phyloP scores from a whole-genome alignment of 1,140 invertebrate species.

The Gryllus bimaculatus region DNA sequence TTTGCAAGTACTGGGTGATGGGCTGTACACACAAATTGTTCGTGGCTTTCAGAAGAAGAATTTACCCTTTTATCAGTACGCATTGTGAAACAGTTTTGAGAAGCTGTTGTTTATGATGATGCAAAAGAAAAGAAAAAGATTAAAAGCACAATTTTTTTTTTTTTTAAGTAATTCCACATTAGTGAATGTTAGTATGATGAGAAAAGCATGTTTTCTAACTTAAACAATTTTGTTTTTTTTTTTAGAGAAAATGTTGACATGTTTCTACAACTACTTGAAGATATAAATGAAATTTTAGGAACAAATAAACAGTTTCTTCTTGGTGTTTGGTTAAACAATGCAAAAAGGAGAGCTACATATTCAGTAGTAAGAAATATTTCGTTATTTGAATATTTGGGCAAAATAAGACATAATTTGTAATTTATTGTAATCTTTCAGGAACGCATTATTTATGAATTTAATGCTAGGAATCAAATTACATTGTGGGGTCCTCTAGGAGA shows the following conservation, averaged over 20 bases:
- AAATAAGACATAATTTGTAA: neutral
- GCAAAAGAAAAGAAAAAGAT: neutral
- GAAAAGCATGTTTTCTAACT: too few relatives aligned
- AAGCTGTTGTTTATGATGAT: neutral
- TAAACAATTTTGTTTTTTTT: too few relatives aligned
- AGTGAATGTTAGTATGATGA: too few relatives aligned
- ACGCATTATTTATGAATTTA: conserved; percentile 53
- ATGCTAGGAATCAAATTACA: conserved; percentile 86
- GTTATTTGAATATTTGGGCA: too few relatives aligned
- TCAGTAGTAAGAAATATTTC: too few relatives aligned
- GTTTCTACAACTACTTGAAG: conserved; percentile 46
- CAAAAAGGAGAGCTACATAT: conserved; percentile 34
- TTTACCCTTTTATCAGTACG: conserved; percentile 36
- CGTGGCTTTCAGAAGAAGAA: conserved; percentile 43
- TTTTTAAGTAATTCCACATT: neutral
- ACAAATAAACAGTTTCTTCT: conserved; percentile 60
- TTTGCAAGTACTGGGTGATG: conserved; percentile 59
- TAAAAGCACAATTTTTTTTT: neutral
- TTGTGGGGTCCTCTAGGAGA: conserved; percentile 83
- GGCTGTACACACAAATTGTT: conserved; percentile 52
- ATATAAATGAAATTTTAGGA: conserved; percentile 60
- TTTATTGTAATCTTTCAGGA: neutral
- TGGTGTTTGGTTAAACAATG: conserved; percentile 60
- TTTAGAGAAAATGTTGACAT: conserved; percentile 9
- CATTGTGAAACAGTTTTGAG: conserved; percentile 18